Conservation (phyloP, 2,888 invertebrate species). For the Villa cingulata region DNA sequence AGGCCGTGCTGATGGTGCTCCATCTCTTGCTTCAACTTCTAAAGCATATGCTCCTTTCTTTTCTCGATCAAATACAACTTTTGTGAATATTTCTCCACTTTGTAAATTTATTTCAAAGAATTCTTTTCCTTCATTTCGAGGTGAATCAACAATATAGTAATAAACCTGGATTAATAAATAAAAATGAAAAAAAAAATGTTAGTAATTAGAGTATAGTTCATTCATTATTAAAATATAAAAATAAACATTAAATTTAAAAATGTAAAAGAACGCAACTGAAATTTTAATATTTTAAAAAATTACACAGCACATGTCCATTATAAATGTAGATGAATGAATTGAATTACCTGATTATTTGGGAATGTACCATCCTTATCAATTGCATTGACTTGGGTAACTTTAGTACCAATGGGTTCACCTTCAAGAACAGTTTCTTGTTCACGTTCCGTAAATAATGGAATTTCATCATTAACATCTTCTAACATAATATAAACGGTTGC, state of each 20-base stretch:
- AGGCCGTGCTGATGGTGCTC: conserved; percentile 89
- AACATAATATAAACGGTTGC: conserved; percentile 87
- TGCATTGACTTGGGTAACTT: conserved; percentile 91
- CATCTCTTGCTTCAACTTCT: conserved; percentile 93
- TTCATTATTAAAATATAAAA: no score
- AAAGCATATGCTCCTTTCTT: conserved; percentile 95
- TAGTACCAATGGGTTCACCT: conserved; percentile 88
- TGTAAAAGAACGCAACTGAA: no score
- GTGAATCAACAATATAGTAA: conserved; percentile 85
- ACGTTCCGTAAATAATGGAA: conserved; percentile 87
- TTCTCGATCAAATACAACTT: conserved; percentile 92
- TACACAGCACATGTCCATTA: no score
- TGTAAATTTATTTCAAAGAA: conserved; percentile 93
- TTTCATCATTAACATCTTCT: conserved; percentile 94
- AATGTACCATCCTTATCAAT: conserved; percentile 92
- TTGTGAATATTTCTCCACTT: conserved; percentile 91
- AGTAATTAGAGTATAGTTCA: no score
- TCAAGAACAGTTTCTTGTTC: conserved; percentile 91
- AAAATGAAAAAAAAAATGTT: no score
- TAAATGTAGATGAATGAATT: neutral
- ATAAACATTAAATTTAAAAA: no score
- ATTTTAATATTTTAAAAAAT: no score
- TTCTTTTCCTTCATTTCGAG: conserved; percentile 84
- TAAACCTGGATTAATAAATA: no score
- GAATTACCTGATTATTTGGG: conserved; percentile 81